Evolutionary conservation across 2,113 vertebrate genomes (phyloP), one percentile per base, ranked within the genome.

Genomic region (Cettia cetti): DNA sequence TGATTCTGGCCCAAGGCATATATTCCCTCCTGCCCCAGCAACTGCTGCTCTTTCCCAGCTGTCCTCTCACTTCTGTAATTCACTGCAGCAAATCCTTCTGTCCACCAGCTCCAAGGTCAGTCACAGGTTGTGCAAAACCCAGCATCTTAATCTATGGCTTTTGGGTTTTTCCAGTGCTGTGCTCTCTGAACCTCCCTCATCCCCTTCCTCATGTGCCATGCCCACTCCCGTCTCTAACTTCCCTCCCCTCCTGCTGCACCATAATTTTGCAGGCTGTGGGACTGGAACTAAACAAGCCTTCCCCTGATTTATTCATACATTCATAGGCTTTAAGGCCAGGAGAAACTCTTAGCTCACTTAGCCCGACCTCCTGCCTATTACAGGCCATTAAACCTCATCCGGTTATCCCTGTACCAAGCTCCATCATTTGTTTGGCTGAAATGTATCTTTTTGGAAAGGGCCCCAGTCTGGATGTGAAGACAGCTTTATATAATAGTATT

Each of bases 401-500:
- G 0, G 74, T 91, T 95, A 85, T 92, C 89, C 89, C 81, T 7
- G 3, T 23, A 54, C 77, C 1, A 0, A 94, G 76, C 60, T 82
- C 56, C 9, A 2, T 76, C 47, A 42, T 79, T 94, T 95, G 70
- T 94, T 87, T 89, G 84, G 92, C 86, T 82, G 71, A 54, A 45
- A 70, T 6, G 9, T 84, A 80, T 91, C 89, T 87, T 61, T 82
- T 45, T 90, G 90, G 91, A 97, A 89, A 89, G 75, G 84, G 53
- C 89, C 22, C 81, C 65, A 49, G 89, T 39, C 86, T 78, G 33
- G 61, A 95, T 61, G 63, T 3, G 50, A 85, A 76, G 93, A 95
- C 93, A 91, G 92, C 57, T 96, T 96, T 95, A 92, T 92, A 60
- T 35, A 68, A 82, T 7, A 61, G 23, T 19, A 49, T 92, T 95